These are phyloP conservation scores for Drosophila percnosoma DNA, from an alignment of 2,888 invertebrate species.

Conservation along the genomic window DNA sequence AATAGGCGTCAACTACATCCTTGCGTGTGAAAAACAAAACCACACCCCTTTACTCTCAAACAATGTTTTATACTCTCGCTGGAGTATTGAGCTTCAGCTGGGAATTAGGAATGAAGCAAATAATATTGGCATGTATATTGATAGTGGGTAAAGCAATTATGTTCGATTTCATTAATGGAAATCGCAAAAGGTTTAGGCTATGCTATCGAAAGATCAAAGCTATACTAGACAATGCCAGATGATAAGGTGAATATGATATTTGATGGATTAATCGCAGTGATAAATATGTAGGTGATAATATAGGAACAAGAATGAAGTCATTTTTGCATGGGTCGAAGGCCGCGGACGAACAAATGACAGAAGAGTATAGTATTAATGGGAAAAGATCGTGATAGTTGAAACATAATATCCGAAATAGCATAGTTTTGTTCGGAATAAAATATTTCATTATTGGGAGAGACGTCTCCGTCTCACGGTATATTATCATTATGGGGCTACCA, in stretches of 20 bases:
- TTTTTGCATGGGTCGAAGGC: neutral
- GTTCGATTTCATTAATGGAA: slow-evolving; percentile 23
- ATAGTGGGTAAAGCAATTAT: slow-evolving; percentile 3
- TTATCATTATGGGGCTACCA: neutral
- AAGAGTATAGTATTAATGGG: neutral
- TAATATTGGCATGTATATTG: slow-evolving; percentile 1
- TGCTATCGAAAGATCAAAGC: slow-evolving; percentile 6
- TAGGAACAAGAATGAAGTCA: neutral
- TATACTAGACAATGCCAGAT: neutral
- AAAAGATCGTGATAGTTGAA: neutral
- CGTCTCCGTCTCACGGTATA: neutral
- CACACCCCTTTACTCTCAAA: neutral
- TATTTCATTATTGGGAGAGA: neutral
- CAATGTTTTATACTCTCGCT: neutral
- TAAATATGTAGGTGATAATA: neutral
- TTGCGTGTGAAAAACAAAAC: slow-evolving; percentile 13
- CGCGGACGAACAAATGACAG: neutral
- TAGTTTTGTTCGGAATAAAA: neutral
- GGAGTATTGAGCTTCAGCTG: neutral
- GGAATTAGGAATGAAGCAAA: neutral
- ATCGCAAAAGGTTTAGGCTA: slow-evolving; percentile 2
- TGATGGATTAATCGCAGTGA: neutral
- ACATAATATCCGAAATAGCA: neutral
- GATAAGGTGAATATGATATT: slow-evolving; percentile 7
- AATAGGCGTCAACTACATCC: slow-evolving; percentile 10